These are phyloP conservation scores for Platycercus adscitus DNA, from an alignment of 2,113 vertebrate genomes.

Conservation along the genomic window DNA sequence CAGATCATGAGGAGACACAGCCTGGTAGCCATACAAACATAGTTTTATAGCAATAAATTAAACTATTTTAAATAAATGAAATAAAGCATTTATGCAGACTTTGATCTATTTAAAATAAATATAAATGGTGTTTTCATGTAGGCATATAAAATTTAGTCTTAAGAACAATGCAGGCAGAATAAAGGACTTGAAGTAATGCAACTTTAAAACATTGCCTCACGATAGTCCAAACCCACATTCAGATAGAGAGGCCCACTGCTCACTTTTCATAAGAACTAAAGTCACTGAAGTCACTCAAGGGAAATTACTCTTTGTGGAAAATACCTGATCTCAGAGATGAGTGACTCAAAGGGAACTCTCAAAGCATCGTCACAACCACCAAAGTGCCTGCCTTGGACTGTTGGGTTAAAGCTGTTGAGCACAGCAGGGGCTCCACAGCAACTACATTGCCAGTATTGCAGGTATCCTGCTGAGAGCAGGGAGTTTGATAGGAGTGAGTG, in stretches of 20 bases:
- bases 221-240: background rate
- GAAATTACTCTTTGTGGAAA: slow-evolving; percentile 26
- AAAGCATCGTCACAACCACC: background rate
- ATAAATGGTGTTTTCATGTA: slow-evolving; percentile 6
- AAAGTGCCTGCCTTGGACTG: background rate
- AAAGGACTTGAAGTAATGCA: background rate
- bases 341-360: background rate
- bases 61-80: background rate
- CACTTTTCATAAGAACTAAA: background rate
- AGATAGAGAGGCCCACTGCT: background rate
- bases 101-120: slow-evolving; percentile 31
- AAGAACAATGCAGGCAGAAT: background rate
- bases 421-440: background rate
- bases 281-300: background rate
- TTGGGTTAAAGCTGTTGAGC: background rate
- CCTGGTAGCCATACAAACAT: background rate
- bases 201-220: background rate
- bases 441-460: background rate
- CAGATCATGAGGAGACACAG: background rate
- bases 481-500: fast-evolving
- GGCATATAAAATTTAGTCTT: background rate
- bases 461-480: background rate
- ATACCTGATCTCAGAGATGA: background rate
- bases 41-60: slow-evolving; percentile 11
- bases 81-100: background rate